Percentiles rank a stretch among this genome's conserved stretches.
These are phyloP conservation scores for Ispidina lecontei DNA, from an alignment of 2,797 vertebrate species.

Conservation along the genomic window DNA sequence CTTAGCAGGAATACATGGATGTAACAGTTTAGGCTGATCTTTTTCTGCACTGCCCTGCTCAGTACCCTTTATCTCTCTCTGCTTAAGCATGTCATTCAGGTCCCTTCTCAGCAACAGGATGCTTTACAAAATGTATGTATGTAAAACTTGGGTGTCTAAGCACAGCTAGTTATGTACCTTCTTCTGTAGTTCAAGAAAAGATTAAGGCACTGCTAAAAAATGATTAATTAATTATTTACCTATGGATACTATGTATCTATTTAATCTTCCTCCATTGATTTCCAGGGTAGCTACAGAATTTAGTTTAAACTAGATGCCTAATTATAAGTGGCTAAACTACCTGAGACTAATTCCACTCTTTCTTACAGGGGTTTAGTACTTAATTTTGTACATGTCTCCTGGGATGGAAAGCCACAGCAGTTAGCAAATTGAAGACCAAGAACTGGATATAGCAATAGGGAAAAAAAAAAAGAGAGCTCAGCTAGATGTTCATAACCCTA, in stretches of 20 bases:
- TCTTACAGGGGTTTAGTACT: background rate
- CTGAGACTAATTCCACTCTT: background rate
- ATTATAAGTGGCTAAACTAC: background rate
- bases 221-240: background rate
- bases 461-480: background rate
- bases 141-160: background rate
- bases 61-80: background rate
- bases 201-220: background rate
- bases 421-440: background rate
- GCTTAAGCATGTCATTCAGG: background rate
- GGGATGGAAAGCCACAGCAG: background rate
- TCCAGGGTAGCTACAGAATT: background rate
- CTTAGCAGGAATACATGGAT: background rate
- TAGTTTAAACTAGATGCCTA: background rate
- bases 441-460: background rate
- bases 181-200: background rate
- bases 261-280: background rate
- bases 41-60: background rate
- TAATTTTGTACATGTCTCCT: background rate
- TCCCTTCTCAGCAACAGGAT: background rate
- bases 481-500: background rate
- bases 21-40: background rate
- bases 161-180: background rate
- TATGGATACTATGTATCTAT: background rate
- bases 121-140: background rate